Base-by-base conservation (phyloP, 92 coral and sea anemone genomes). In the Actinernus sp. region DNA sequence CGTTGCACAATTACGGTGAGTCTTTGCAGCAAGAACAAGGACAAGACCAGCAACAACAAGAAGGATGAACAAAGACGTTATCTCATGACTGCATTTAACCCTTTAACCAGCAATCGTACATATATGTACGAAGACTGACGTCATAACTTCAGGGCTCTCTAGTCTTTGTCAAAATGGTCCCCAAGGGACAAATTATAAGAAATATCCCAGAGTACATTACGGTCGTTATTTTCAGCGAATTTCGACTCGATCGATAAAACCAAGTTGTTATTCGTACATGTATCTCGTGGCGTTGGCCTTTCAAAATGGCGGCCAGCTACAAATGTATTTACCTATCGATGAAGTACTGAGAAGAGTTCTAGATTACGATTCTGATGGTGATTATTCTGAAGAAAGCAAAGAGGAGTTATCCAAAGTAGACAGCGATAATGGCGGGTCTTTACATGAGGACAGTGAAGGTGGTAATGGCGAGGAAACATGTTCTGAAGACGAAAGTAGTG, bases 301-400 rank as follows among this genome's bases (percentile, higher is more conserved):
- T 47, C 58, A 71, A 71, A 71, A 58, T 71, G 79, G 79, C 68
- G 58, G 58, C 79, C 23, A 3, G 60, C n/a, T n/a, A n/a, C n/a
- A n/a, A n/a, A n/a, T n/a, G 22, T 25, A 60, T 23, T 41, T 71
- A 43, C 58, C 79, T 27, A 14, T 71, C 13, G 69, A 48, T 59
- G 79, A 71, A 61, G 79, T 71, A 29, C 8, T 45, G 29, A 1
- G 69, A 47, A 24, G 45, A 46, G 53, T 52, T 31, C 23, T 47
- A 29, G 48, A 31, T 8, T 63, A 41, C 59, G 76, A 40, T 68
- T 55, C 59, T 31, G 79, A 59, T 36, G 79, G 32, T 26, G 39
- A 58, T 25, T 39, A 26, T 23, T 71, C 49, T 20, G 79, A 71
- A 31, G 61, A 59, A 60, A 73, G 81, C 53, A 61, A 60, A 49